Conservation (phyloP, 2,888 invertebrate species). For the Antheraea yamamai region DNA sequence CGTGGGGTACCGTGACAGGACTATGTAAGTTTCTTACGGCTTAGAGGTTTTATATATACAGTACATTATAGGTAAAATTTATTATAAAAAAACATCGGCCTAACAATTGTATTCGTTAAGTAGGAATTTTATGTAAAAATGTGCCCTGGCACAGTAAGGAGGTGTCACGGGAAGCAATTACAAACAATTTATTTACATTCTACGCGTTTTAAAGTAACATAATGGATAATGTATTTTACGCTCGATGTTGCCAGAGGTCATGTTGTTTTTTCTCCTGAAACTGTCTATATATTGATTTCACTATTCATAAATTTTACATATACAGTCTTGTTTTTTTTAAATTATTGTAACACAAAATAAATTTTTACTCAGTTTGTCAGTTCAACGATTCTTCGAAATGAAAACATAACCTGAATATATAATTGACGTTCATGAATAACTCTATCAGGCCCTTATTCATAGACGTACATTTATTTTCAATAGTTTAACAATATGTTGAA, state of each 20-base stretch:
- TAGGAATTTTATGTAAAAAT: neutral
- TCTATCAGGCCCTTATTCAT: neutral
- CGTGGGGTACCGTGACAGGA: too few species aligned
- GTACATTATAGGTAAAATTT: neutral
- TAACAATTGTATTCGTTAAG: neutral
- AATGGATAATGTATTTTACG: constrained; percentile 28
- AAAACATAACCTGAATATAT: neutral
- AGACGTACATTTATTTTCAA: too few species aligned
- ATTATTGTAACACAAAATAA: neutral
- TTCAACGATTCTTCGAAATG: neutral
- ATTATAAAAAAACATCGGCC: neutral
- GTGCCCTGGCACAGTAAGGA: constrained; percentile 8
- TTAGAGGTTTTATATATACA: neutral
- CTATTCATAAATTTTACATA: neutral
- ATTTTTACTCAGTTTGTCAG: neutral
- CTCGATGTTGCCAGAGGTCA: constrained; percentile 12
- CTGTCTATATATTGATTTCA: neutral
- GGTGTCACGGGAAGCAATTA: constrained; percentile 59
- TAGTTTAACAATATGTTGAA: too few species aligned
- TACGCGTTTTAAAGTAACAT: constrained; percentile 37
- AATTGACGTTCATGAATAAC: neutral
- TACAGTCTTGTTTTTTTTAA: neutral
- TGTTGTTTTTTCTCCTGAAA: neutral
- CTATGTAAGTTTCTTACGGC: too few species aligned
- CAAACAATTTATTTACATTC: constrained; percentile 67